Percentiles rank a stretch among this genome's conserved stretches.
Conservation (phyloP, 2,113 vertebrate genomes). For the Hydropotes inermis region DNA sequence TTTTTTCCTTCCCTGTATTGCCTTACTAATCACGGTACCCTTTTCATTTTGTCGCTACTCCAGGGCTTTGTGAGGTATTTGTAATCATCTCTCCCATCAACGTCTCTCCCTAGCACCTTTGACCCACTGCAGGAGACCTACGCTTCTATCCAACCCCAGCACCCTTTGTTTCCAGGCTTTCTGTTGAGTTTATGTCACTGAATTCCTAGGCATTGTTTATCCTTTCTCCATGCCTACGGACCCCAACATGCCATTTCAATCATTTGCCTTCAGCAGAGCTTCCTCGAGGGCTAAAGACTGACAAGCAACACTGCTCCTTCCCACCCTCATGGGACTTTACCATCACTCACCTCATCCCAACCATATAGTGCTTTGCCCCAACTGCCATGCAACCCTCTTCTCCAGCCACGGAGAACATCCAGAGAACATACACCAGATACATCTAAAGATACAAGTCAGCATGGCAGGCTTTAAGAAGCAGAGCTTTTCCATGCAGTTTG, state of each 20-base stretch:
- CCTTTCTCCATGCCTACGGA: neutral
- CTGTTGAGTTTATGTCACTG: neutral
- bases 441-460: neutral
- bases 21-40: neutral
- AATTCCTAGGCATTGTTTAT: slow-evolving; percentile 43
- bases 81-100: slow-evolving; percentile 5
- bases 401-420: neutral
- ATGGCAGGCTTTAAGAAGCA: neutral
- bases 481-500: neutral
- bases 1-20: neutral
- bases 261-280: slow-evolving; percentile 43
- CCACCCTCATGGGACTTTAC: neutral
- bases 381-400: neutral
- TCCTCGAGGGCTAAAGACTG: slow-evolving; percentile 51
- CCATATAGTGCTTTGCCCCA: slow-evolving; percentile 20
- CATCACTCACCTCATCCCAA: neutral
- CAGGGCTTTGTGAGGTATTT: neutral
- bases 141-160: neutral
- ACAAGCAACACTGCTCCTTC: slow-evolving; percentile 17
- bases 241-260: neutral
- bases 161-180: neutral
- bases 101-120: neutral
- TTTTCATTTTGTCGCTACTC: neutral
- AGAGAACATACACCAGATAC: neutral
- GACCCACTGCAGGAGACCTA: neutral